A percentile compares a stretch with the other conserved stretches of the same genome.
Evolutionary conservation across 2,888 invertebrate species (phyloP).

Genomic region (Pollenia labialis): DNA sequence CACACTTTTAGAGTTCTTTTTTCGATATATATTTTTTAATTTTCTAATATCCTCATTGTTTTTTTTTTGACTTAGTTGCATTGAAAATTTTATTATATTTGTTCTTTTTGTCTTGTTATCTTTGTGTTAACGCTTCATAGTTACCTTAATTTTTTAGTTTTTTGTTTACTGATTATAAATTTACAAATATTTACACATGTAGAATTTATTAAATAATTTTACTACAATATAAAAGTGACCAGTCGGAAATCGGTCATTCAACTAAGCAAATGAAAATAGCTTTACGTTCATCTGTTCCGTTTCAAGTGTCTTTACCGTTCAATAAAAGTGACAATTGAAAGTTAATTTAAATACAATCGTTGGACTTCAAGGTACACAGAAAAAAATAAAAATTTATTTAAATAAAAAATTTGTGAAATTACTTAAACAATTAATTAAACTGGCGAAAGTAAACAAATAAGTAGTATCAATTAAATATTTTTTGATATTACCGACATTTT

Average conservation of each 20-base stretch:
- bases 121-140: conserved; percentile 50
- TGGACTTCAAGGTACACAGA: too few species aligned
- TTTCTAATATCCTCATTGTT: background rate
- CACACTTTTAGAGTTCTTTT: background rate
- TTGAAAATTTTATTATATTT: conserved; percentile 12
- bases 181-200: conserved; percentile 43
- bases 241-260: background rate
- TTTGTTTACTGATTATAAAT: conserved; percentile 19
- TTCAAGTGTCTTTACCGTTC: too few species aligned
- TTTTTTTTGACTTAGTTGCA: background rate
- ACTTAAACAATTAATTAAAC: too few species aligned
- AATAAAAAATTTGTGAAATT: too few species aligned
- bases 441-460: too few species aligned
- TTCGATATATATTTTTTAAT: conserved; percentile 3
- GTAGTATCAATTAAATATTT: too few species aligned
- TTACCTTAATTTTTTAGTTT: conserved; percentile 6
- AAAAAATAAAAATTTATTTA: too few species aligned
- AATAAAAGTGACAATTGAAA: too few species aligned
- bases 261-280: background rate
- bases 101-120: conserved; percentile 45
- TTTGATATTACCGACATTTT: too few species aligned
- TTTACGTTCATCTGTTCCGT: too few species aligned
- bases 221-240: background rate
- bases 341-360: too few species aligned
- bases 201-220: conserved; percentile 16